Conservation (phyloP, 2,888 invertebrate genomes). For the Parnassius mnemosyne region DNA sequence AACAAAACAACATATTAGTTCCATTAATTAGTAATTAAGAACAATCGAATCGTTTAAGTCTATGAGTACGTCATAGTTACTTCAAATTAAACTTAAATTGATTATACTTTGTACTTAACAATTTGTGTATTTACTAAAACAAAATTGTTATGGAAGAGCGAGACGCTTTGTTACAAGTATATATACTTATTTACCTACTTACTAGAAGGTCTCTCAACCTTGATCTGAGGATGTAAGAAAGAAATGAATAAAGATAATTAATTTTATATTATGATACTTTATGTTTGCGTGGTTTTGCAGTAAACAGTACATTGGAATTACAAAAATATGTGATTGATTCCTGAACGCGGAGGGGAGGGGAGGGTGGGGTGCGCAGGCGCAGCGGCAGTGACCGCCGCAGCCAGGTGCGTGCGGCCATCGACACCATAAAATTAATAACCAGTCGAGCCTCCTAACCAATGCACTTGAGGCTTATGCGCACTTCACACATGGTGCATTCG, state of each 20-base stretch:
- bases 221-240: too few species aligned
- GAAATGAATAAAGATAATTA: too few species aligned
- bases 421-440: slow-evolving; percentile 81
- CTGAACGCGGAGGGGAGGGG: slow-evolving; percentile 30
- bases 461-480: slow-evolving; percentile 63
- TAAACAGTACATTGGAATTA: slow-evolving; percentile 23
- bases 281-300: neutral
- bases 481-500: slow-evolving; percentile 46
- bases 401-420: slow-evolving; percentile 79
- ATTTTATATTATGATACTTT: neutral
- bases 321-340: slow-evolving; percentile 64
- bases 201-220: too few species aligned
- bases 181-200: too few species aligned
- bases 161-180: too few species aligned
- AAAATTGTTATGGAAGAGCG: too few species aligned
- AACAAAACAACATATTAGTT: slow-evolving; percentile 9
- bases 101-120: too few species aligned
- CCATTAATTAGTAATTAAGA: neutral
- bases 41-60: too few species aligned
- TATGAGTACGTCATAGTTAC: too few species aligned
- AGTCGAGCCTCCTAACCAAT: slow-evolving; percentile 73
- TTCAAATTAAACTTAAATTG: too few species aligned
- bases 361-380: slow-evolving; percentile 38
- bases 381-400: slow-evolving; percentile 73
- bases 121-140: neutral